Percentiles rank a stretch among this genome's conserved stretches.
Evolutionary conservation across 2,113 vertebrate species (phyloP).

Genomic region (Tachysurus vachellii): DNA sequence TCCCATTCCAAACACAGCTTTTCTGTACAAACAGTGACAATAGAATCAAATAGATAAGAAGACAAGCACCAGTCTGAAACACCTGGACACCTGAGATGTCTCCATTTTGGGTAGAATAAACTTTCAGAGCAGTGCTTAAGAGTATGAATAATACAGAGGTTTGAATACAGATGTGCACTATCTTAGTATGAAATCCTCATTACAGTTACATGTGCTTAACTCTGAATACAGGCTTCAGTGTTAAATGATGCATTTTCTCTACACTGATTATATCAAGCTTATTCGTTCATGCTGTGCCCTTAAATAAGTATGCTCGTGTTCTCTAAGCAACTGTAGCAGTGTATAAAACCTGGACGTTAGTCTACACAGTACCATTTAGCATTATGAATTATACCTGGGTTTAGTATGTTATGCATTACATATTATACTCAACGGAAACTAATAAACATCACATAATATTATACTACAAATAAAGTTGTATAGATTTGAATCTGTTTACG

Average conservation of each 20-base stretch:
- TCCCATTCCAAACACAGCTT: background rate
- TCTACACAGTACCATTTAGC: background rate
- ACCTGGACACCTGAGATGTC: background rate
- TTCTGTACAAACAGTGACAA: background rate
- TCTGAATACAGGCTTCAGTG: background rate
- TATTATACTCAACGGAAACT: background rate
- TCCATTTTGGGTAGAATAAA: background rate
- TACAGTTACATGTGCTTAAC: background rate
- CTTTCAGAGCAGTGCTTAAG: background rate
- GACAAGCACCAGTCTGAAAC: background rate
- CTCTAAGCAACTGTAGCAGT: slow-evolving; percentile 8
- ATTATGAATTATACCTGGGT: background rate
- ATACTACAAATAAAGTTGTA: background rate
- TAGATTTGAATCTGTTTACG: background rate
- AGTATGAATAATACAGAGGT: background rate
- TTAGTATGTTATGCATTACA: slow-evolving; percentile 24
- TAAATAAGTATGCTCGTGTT: background rate
- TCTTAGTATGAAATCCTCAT: background rate
- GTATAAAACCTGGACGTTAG: background rate
- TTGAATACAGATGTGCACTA: background rate
- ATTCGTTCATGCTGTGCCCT: background rate
- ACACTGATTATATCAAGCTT: slow-evolving; percentile 11
- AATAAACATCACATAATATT: slow-evolving; percentile 8
- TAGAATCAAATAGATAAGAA: background rate
- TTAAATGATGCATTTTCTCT: slow-evolving; percentile 7